Evolutionary conservation across 2,113 vertebrate genomes (phyloP), one percentile per base, ranked within the genome.

Genomic region (Ammodytes marinus): DNA sequence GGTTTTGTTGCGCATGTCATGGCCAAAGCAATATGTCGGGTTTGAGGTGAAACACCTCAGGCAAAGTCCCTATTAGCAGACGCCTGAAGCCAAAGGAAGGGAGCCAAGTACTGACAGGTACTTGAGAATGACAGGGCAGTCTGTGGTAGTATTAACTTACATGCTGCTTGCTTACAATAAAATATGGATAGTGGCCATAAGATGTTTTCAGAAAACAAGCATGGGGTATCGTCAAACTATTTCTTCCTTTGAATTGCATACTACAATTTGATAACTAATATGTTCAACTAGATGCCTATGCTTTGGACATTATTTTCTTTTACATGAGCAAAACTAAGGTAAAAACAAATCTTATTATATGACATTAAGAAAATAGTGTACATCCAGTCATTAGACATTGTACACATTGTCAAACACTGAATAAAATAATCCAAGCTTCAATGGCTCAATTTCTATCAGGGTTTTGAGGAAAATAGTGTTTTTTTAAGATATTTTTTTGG

Each of bases 41-140:
- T 67, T 69, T 87, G 80, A 90, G 84, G 78, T 86, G 80, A 83
- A 77, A 54, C n/a, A 79, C 88, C 89, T 85, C 71, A 3, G 91
- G 91, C 86, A 71, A 91, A 86, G 87, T 83, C 83, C 90, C 88
- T 82, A 89, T 90, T 93, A 91, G 79, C 77, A 84, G 83, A 84
- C 5, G 90, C 91, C 92, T 83, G 84, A 68, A 91, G 91, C 89
- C 83, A 87, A 80, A 84, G 79, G 60, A 73, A 64, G 69, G 61
- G 40, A 82, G 82, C 59, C 52, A 53, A 75, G 77, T 45, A 53
- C 43, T 54, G 72, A 85, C 86, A 80, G 70, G 63, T 86, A 90
- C 54, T 2, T 1, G 4, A 73, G 84, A 84, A 86, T 85, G 80
- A 87, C 81, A 88, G 84, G 66, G 58, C 53, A 88, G 45, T 69